Conservation (phyloP, 2,113 vertebrate species). For the Physeter macrocephalus region DNA sequence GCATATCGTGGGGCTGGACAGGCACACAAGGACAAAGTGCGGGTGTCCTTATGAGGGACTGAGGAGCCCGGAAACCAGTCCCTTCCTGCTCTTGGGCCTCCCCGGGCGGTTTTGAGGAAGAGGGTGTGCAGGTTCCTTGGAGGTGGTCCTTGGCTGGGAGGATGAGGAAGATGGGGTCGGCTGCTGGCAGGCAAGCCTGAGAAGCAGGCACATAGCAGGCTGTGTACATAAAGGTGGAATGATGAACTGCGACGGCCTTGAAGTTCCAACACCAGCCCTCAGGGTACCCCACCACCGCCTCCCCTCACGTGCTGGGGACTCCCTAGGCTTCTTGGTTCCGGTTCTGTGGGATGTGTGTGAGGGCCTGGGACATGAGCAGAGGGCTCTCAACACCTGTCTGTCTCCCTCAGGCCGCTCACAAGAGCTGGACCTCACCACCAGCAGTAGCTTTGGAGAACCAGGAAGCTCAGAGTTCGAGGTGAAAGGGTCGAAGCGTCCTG, state of each 20-base stretch:
- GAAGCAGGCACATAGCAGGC: not conserved
- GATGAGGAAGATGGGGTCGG: not conserved
- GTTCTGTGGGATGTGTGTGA: not conserved
- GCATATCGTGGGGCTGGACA: not conserved
- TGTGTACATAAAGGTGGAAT: not conserved
- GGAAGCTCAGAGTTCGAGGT: constrained; percentile 16
- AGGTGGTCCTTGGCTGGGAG: not conserved
- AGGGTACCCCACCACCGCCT: not conserved
- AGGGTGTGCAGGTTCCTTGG: not conserved
- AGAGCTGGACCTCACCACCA: not conserved
- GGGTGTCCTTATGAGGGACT: not conserved
- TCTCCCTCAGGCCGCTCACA: not conserved
- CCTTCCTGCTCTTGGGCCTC: not conserved
- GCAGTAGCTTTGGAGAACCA: not conserved
- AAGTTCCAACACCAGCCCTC: not conserved
- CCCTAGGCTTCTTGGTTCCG: not conserved
- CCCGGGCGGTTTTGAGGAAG: not conserved
- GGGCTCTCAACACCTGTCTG: not conserved
- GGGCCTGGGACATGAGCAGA: not conserved
- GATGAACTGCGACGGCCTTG: not conserved
- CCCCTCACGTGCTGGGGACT: not conserved
- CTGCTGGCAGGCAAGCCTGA: not conserved
- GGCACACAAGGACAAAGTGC: not conserved
- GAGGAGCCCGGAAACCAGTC: not conserved
- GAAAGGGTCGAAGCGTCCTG: not conserved